Conservation (phyloP, 2,888 invertebrate species). For the Axea sp. region DNA sequence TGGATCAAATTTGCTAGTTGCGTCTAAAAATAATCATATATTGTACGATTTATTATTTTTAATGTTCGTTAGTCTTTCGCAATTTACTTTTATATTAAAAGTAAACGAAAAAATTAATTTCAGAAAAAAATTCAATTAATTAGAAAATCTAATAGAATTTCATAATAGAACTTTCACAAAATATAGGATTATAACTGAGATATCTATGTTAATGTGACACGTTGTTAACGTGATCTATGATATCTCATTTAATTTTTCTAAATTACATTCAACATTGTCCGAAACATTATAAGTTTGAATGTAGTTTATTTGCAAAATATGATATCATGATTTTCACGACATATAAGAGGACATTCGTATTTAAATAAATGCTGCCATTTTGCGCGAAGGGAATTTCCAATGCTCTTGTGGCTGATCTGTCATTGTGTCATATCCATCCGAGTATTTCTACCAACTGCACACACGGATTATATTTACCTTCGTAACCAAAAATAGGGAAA, state of each 20-base stretch:
- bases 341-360: slow-evolving; percentile 33
- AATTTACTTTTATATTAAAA: no score
- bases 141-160: no score
- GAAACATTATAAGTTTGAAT: slow-evolving; percentile 40
- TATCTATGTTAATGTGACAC: no score
- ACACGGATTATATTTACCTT: slow-evolving; percentile 16
- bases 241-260: slow-evolving; percentile 10
- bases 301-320: slow-evolving; percentile 33
- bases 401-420: slow-evolving; percentile 45
- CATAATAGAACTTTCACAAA: no score
- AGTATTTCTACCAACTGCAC: slow-evolving; percentile 21
- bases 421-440: slow-evolving; percentile 47
- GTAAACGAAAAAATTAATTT: no score
- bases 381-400: slow-evolving; percentile 40
- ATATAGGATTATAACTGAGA: no score
- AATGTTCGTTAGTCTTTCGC: no score
- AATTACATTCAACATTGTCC: slow-evolving; percentile 6
- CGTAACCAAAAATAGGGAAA: not conserved
- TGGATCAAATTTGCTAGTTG: slow-evolving; percentile 31
- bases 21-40: slow-evolving; percentile 30
- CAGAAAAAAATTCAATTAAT: no score
- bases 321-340: slow-evolving; percentile 21
- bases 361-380: slow-evolving; percentile 40
- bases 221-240: not conserved
- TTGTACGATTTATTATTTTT: no score